A percentile compares a stretch with the other conserved stretches of the same genome.
Conservation (phyloP, 2,888 invertebrate species). For the Leuctra nigra region DNA sequence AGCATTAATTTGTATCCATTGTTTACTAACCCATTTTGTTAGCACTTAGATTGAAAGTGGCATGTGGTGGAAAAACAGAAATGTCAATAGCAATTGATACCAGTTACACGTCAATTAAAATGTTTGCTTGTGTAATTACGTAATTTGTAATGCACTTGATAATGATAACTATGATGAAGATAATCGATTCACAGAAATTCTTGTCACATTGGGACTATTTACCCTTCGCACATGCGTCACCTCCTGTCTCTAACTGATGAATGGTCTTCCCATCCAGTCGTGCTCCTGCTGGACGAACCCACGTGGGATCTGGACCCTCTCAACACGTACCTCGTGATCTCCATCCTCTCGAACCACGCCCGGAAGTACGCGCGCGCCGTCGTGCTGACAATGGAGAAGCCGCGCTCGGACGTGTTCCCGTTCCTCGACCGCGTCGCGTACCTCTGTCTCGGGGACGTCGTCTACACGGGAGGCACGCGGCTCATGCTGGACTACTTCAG, state of each 20-base stretch:
- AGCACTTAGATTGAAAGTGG: too few species aligned
- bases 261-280: conserved; percentile 46
- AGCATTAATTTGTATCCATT: too few species aligned
- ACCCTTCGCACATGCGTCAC: too few species aligned
- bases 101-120: too few species aligned
- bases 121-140: too few species aligned
- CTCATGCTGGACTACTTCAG: conserved; percentile 93
- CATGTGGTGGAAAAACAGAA: too few species aligned
- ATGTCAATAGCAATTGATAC: too few species aligned
- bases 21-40: too few species aligned
- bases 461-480: conserved; percentile 85
- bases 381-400: conserved; percentile 87
- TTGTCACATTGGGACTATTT: too few species aligned
- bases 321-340: conserved; percentile 90
- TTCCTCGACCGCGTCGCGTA: conserved; percentile 89
- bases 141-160: too few species aligned
- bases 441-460: conserved; percentile 84
- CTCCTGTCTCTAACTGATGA: background rate
- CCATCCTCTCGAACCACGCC: conserved; percentile 78
- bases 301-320: conserved; percentile 92
- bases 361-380: conserved; percentile 84
- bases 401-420: conserved; percentile 90
- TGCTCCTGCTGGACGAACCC: conserved; percentile 86
- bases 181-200: too few species aligned
- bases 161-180: too few species aligned